Evolutionary conservation across 2,797 vertebrate genomes (phyloP).

Genomic region (Micrastur ruficollis): DNA sequence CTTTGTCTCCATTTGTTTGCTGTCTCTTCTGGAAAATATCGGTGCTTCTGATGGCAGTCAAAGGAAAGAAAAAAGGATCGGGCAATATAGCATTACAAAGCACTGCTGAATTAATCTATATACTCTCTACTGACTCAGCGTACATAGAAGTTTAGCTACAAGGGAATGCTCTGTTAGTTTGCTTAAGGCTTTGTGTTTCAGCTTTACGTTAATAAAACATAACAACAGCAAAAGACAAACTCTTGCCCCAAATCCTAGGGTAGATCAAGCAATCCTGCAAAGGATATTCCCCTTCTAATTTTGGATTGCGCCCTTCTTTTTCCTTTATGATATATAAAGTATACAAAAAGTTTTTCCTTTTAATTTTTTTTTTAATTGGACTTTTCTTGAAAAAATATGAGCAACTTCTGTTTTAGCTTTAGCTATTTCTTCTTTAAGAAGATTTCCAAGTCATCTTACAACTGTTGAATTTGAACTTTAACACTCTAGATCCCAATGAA

Average conservation of each 20-base stretch:
- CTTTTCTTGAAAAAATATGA: not conserved
- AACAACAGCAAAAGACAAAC: not conserved
- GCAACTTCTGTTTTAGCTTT: not conserved
- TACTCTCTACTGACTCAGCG: not conserved
- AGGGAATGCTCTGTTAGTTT: not conserved
- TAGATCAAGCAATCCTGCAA: not conserved
- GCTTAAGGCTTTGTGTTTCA: not conserved
- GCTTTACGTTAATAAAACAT: not conserved
- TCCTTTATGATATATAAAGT: not conserved
- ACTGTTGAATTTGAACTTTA: constrained; percentile 18
- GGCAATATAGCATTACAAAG: constrained; percentile 49
- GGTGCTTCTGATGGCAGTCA: constrained; percentile 75
- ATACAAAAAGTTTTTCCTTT: not conserved
- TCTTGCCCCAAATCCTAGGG: not conserved
- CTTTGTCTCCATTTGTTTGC: constrained; percentile 84
- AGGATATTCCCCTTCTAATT: not conserved
- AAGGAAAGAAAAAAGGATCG: constrained; percentile 69
- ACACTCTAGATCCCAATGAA: not conserved
- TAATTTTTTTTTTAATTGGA: not conserved
- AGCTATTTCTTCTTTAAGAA: not conserved
- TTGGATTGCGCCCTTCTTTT: not conserved
- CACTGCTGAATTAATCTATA: constrained; percentile 1
- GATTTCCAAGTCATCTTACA: not conserved
- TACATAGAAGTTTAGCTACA: not conserved
- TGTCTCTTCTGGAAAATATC: constrained; percentile 74